Evolutionary conservation across 2,113 vertebrate genomes (phyloP), one percentile per base, ranked within the genome.

Genomic region (Eira barbara): DNA sequence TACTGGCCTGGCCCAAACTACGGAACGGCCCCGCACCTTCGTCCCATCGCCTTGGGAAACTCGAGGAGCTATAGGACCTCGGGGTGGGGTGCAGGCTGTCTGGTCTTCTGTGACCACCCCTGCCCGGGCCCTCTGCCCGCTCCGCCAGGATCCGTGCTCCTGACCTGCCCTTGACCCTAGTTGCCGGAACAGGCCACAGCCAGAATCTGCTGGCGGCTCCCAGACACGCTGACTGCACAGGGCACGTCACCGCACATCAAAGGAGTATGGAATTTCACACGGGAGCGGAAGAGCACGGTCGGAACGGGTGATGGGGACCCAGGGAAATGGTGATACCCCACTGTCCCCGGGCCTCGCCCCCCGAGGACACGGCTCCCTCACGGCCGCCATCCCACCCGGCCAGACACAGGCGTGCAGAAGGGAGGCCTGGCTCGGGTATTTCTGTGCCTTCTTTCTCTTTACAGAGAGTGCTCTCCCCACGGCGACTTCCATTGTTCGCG

Each of bases 201-300:
- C 74, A 18, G 78, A 12, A 47, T 39, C 45, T 18, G 21, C 25
- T 17, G 39, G 91, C 91, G 42, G 82, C 71, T 27, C 55, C 84
- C 61, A 27, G 81, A 49, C 80, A 61, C 31, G 1, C 59, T 59
- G 27, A 18, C 57, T 39, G 42, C 45, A 69, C 81, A 11, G 25
- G 34, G 49, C 20, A 88, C 52, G 49, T 61, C 52, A 15, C 21
- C 2, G 25, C 42, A 52, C 82, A 71, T 83, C 87, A 78, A 52
- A 84, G 36, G 83, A 14, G 31, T 65, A 31, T 94, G 95, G 84
- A 65, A 89, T 95, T 78, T 84, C 79, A 94, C 47, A 36, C 11
- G 0, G 1, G 27, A 52, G 81, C 25, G 5, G 63, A 71, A 59
- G 85, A 67, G n/a, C 39, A 0, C 15, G 2, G 65, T 45, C 1